Conservation (phyloP, 1,140 invertebrate species). For the Drosophila bifasciata region DNA sequence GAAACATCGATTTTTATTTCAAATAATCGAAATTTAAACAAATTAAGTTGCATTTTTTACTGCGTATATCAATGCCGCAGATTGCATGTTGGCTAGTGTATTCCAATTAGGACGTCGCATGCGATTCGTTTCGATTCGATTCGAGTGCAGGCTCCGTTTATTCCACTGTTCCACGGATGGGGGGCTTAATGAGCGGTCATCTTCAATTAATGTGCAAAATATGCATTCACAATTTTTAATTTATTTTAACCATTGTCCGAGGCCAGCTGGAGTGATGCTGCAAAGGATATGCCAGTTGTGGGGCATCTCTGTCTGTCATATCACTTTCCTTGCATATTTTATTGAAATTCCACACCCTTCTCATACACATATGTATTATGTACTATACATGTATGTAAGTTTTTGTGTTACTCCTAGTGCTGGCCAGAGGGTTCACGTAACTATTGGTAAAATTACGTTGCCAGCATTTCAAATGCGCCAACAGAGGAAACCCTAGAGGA, state of each 20-base stretch:
- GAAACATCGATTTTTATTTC: no score
- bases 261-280: no score
- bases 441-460: conserved; percentile 68
- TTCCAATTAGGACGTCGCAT: conserved; percentile 51
- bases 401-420: conserved; percentile 66
- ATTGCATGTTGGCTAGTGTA: conserved; percentile 19
- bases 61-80: no score
- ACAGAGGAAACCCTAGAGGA: conserved; percentile 15
- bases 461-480: conserved; percentile 67
- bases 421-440: conserved; percentile 62
- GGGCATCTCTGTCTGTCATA: conserved; percentile 10
- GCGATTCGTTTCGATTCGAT: conserved; percentile 46
- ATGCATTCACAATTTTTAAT: conserved; percentile 55
- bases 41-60: neutral
- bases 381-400: conserved; percentile 32
- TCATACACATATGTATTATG: no score
- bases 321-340: conserved; percentile 75
- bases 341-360: conserved; percentile 72
- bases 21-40: no score
- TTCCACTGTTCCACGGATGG: conserved; percentile 40
- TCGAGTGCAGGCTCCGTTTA: conserved; percentile 49
- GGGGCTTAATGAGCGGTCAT: conserved; percentile 59
- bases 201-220: conserved; percentile 66
- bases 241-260: conserved; percentile 39
- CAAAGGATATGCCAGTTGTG: neutral